Base-by-base conservation (phyloP, 2,888 invertebrate genomes). In the Cenopis cana region DNA sequence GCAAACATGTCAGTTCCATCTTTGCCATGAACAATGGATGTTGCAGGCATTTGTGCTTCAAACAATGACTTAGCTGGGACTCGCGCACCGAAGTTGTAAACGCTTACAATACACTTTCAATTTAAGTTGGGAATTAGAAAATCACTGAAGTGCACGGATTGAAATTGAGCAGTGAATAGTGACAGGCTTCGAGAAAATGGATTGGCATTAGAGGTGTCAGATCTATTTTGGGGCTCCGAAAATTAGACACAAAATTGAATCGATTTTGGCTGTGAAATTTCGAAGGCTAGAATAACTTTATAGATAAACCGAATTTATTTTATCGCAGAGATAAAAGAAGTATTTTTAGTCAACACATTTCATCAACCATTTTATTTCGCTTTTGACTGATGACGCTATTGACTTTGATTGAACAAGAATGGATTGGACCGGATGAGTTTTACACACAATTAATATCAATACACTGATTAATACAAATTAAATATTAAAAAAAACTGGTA, bases 121-220 rank as follows among this genome's bases (percentile, higher is more conserved):
- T 69, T 65, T 41, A 59, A 69, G 64, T 69, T 69, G 29, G 57
- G 41, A 65, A 69, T 69, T 69, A 69, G 69, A 69, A 65, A 54
- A 14, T 56, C 24, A 56, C 49, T 52, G n/a, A 57, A 69, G 24
- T 64, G 36, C 12, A 50, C 11, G 36, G 17, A 20, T 50, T 59
- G 36, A 57, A 59, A 59, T 67, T 57, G 24, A 67, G 38, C 38
- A 50, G n/a, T 41, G 49, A 57, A 33, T 66, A 12, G 41, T 66
- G 36, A 67, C 18, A 36, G 49, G 18, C 14, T 9, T 38, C 6
- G 20, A 64, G 24, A 64, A 38, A 29, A 60, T 41, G n/a, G 20
- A 60, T 54, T 11, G 10, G 17, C 14, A 59, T n/a, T 20, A 62
- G 17, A 20, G 55, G 14, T n/a, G 29, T 29, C 55, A n/a, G n/a